These are phyloP conservation scores for Aplocera efformata DNA, from an alignment of 2,888 invertebrate genomes.

Conservation along the genomic window DNA sequence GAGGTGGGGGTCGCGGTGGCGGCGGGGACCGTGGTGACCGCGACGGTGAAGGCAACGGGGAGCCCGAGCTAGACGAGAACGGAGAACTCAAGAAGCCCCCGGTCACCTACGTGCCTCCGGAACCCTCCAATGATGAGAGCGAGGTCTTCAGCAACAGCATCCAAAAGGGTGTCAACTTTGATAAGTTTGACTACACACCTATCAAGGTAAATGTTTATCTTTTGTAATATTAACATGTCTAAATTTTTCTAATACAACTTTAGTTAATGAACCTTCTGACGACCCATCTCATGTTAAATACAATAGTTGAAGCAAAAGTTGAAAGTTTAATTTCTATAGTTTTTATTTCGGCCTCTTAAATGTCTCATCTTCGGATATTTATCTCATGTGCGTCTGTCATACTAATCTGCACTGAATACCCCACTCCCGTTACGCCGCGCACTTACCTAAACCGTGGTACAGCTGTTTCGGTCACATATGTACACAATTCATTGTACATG, in stretches of 20 bases:
- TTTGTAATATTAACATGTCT: background rate
- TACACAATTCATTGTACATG: too few relatives aligned
- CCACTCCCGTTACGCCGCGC: too few relatives aligned
- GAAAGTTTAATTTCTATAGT: too few relatives aligned
- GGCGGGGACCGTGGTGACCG: conserved; percentile 39
- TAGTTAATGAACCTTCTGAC: too few relatives aligned
- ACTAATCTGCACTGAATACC: too few relatives aligned
- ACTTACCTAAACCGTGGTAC: too few relatives aligned
- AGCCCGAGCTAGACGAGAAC: conserved; percentile 44
- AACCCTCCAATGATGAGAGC: conserved; percentile 84
- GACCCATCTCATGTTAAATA: too few relatives aligned
- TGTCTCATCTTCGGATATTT: too few relatives aligned
- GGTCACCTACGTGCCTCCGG: conserved; percentile 85
- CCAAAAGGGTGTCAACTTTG: conserved; percentile 93
- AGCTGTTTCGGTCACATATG: too few relatives aligned
- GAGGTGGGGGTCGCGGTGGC: conserved; percentile 41
- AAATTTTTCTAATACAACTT: background rate
- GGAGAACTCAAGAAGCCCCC: conserved; percentile 64
- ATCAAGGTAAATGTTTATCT: conserved; percentile 84
- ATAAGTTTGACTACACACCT: conserved; percentile 92
- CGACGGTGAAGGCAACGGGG: conserved; percentile 31
- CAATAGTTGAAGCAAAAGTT: too few relatives aligned
- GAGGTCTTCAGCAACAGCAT: conserved; percentile 86
- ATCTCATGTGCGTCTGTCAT: too few relatives aligned
- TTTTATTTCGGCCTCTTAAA: too few relatives aligned